These are phyloP conservation scores for Perca schrenkii DNA, from an alignment of 2,113 vertebrate species.

Conservation along the genomic window DNA sequence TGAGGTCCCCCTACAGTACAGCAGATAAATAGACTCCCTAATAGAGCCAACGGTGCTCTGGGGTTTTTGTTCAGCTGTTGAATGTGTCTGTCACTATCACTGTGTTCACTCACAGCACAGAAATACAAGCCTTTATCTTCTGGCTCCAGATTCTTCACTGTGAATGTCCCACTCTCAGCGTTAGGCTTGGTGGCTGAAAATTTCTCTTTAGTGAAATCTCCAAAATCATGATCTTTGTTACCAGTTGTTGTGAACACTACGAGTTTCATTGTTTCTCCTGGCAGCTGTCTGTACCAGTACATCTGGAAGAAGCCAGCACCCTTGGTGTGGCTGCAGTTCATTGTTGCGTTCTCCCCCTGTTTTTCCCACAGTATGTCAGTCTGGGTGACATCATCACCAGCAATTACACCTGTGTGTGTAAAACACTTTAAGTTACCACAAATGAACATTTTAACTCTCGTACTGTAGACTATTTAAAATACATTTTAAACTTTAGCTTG, in stretches of 20 bases:
- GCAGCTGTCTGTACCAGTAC: conserved; percentile 74
- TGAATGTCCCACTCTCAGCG: too few relatives aligned
- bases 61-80: conserved; percentile 43
- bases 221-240: too few relatives aligned
- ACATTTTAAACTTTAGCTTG: neutral
- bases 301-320: neutral
- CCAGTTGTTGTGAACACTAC: accelerated
- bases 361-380: conserved; percentile 1
- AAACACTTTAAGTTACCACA: neutral
- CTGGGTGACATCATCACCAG: conserved; percentile 36
- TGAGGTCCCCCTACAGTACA: neutral
- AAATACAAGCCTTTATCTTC: too few relatives aligned
- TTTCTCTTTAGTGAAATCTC: too few relatives aligned
- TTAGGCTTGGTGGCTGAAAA: too few relatives aligned
- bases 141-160: too few relatives aligned
- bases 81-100: conserved; percentile 19
- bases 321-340: conserved; percentile 58
- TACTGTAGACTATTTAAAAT: too few relatives aligned
- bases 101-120: conserved; percentile 35
- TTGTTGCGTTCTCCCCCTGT: conserved; percentile 2
- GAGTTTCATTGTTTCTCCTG: too few relatives aligned
- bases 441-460: neutral
- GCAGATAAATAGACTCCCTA: neutral
- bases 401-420: neutral
- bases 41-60: neutral